Conservation (phyloP, 2,113 vertebrate genomes). For the Smithornis capensis region DNA sequence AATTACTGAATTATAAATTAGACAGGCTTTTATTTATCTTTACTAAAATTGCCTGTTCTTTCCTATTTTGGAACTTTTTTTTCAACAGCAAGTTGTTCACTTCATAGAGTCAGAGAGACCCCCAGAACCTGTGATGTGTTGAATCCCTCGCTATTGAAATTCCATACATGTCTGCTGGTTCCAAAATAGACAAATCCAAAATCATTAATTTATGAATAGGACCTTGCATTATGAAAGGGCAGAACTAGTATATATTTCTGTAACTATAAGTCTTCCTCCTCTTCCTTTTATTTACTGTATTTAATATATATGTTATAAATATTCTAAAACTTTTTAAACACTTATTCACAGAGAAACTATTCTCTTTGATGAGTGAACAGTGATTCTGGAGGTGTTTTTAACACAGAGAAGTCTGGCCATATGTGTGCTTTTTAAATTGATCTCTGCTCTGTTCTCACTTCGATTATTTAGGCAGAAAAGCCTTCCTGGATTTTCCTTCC, state of each 20-base stretch:
- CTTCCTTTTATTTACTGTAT: neutral
- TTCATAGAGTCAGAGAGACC: neutral
- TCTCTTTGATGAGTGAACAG: neutral
- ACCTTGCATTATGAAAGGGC: neutral
- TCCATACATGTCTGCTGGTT: neutral
- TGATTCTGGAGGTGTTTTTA: neutral
- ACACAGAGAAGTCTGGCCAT: neutral
- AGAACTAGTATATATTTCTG: neutral
- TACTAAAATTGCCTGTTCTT: neutral
- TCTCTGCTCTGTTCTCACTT: neutral
- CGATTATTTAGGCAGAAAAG: neutral
- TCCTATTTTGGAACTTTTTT: neutral
- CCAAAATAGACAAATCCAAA: neutral
- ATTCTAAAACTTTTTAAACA: neutral
- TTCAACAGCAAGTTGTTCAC: neutral
- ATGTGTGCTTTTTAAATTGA: neutral
- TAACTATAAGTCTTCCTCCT: neutral
- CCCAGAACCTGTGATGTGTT: accelerated
- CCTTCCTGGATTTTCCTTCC: neutral
- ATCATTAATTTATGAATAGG: neutral
- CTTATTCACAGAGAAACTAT: neutral
- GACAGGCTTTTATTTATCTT: neutral
- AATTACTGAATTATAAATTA: neutral
- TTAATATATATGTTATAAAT: neutral
- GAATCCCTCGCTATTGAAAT: neutral